phyloP scores from a whole-genome alignment of 2,888 invertebrate genomes.

The Dynastes grantii region DNA sequence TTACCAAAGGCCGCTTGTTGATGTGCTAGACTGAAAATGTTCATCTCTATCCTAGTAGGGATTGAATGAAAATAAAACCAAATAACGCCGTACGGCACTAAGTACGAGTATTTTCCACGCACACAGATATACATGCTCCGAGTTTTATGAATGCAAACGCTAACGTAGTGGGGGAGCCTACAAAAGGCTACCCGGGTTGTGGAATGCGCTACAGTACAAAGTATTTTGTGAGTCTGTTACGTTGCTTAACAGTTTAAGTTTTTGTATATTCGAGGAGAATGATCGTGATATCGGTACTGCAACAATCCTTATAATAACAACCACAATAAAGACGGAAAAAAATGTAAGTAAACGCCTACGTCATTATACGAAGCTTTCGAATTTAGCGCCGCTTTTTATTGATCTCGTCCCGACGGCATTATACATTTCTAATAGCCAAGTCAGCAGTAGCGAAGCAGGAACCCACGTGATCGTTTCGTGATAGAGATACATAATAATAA shows the following conservation, averaged over 20 bases:
- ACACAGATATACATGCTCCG: not conserved
- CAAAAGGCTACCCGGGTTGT: conserved; percentile 43
- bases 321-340: not conserved
- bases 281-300: conserved; percentile 13
- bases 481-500: conserved; percentile 21
- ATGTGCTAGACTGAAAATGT: not conserved
- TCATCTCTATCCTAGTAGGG: conserved; percentile 12
- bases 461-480: conserved; percentile 43
- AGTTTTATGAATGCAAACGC: conserved; percentile 40
- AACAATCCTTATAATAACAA: not conserved
- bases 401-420: conserved; percentile 1
- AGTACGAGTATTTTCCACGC: not conserved
- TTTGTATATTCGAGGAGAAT: conserved; percentile 1
- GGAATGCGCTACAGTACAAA: conserved; percentile 41
- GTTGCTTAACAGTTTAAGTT: conserved; percentile 12
- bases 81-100: conserved; percentile 12
- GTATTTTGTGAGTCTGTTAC: conserved; percentile 29
- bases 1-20: conserved; percentile 17
- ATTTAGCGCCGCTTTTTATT: conserved; percentile 37
- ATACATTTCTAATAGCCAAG: not conserved
- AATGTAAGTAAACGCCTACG: conserved; percentile 24
- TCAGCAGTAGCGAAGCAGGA: conserved; percentile 20
- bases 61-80: conserved; percentile 42
- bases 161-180: conserved; percentile 28
- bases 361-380: conserved; percentile 4